Evolutionary conservation across 2,888 invertebrate genomes (phyloP).

Genomic region (Callosobruchus maculatus): DNA sequence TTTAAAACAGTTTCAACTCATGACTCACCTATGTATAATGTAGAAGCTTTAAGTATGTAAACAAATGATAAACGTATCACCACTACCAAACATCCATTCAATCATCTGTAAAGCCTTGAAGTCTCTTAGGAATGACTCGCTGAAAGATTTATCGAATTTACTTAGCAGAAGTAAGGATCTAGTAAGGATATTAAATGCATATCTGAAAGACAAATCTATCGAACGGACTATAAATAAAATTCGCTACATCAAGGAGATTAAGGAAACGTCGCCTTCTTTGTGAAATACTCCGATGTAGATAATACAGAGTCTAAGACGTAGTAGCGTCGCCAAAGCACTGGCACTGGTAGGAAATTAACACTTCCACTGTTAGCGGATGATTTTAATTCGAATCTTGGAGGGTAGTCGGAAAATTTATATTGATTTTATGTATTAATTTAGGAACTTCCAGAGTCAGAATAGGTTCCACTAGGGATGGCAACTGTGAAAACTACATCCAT

Average conservation of each 20-base stretch:
- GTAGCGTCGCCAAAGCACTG: too few species aligned
- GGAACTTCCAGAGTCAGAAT: too few species aligned
- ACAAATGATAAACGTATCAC: not conserved
- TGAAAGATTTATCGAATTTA: not conserved
- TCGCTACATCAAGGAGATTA: not conserved
- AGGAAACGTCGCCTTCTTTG: not conserved
- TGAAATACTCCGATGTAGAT: not conserved
- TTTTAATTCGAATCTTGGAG: too few species aligned
- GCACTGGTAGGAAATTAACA: not conserved
- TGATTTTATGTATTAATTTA: too few species aligned
- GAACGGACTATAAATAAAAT: not conserved
- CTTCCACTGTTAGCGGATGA: not conserved
- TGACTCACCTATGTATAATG: too few species aligned
- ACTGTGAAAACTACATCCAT: too few species aligned
- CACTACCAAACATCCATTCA: not conserved
- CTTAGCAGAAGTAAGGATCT: not conserved
- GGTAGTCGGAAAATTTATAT: too few species aligned
- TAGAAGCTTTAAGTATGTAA: too few species aligned
- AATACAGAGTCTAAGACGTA: not conserved
- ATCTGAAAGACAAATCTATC: not conserved
- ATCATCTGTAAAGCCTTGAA: not conserved
- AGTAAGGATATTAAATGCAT: not conserved
- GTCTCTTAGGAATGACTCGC: not conserved
- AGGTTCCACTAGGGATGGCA: too few species aligned
- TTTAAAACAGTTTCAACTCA: too few species aligned